phyloP scores from a whole-genome alignment of 2,797 vertebrate species.

The Macrochelys suwanniensis region DNA sequence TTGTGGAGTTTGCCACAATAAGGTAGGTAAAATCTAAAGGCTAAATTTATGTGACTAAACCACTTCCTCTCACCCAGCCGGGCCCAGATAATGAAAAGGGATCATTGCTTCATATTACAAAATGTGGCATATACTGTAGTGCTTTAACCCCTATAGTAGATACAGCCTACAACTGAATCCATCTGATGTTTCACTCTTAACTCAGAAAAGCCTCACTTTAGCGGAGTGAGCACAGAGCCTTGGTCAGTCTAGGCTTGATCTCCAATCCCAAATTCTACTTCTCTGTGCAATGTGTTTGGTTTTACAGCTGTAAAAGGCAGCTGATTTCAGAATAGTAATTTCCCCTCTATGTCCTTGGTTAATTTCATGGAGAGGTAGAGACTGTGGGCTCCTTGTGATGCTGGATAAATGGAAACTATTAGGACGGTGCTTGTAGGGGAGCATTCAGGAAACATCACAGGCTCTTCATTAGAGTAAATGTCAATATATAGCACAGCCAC shows the following conservation, averaged over 20 bases:
- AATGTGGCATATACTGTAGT: not conserved
- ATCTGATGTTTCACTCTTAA: not conserved
- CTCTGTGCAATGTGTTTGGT: not conserved
- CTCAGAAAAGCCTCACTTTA: not conserved
- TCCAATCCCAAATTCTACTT: not conserved
- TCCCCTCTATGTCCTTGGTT: not conserved
- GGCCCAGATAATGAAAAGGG: not conserved
- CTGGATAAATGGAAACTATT: constrained; percentile 62
- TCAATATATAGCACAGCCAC: constrained; percentile 43
- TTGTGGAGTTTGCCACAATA: not conserved
- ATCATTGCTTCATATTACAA: not conserved
- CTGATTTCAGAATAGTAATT: not conserved
- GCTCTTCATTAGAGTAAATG: constrained; percentile 67
- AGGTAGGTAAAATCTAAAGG: not conserved
- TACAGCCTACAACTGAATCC: not conserved
- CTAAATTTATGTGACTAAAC: not conserved
- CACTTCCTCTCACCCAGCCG: not conserved
- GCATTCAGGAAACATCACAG: constrained; percentile 52
- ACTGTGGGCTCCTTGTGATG: constrained; percentile 12
- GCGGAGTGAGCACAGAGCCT: not conserved
- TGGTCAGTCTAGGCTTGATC: not conserved
- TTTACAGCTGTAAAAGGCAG: not conserved
- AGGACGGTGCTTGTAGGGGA: constrained; percentile 46
- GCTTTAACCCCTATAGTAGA: not conserved
- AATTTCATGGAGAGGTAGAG: not conserved